These are phyloP conservation scores for Cecidostiba fungosa DNA, from an alignment of 2,888 invertebrate genomes.

Conservation along the genomic window DNA sequence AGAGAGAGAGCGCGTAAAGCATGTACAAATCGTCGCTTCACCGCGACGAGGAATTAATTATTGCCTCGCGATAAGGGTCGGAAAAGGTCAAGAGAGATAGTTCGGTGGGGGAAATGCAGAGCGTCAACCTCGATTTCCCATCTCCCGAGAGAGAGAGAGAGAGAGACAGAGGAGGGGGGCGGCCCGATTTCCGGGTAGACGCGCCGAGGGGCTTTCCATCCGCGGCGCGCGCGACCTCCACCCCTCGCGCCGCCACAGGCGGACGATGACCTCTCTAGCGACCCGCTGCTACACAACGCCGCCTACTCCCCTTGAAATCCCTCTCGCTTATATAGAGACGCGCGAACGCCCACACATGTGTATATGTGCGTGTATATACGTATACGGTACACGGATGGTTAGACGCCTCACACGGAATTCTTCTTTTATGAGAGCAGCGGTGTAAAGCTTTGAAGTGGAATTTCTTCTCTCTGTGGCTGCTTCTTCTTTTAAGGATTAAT, in stretches of 20 bases:
- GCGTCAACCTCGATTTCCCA: slow-evolving; percentile 50
- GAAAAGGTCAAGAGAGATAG: slow-evolving; percentile 37
- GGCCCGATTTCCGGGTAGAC: slow-evolving; percentile 57
- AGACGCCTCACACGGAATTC: background rate
- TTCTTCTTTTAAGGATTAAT: background rate
- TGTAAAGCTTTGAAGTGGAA: background rate
- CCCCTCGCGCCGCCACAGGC: slow-evolving; percentile 34
- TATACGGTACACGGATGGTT: background rate
- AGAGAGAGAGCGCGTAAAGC: background rate
- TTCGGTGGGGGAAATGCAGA: background rate
- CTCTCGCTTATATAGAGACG: slow-evolving; percentile 45
- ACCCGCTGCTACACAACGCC: slow-evolving; percentile 41
- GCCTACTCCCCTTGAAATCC: slow-evolving; percentile 42
- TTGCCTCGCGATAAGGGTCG: background rate
- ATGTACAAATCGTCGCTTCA: background rate
- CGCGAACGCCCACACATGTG: background rate
- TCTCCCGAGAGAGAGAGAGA: slow-evolving; percentile 16
- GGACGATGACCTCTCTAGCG: slow-evolving; percentile 52
- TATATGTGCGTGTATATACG: background rate
- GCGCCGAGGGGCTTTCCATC: slow-evolving; percentile 13
- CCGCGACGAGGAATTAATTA: slow-evolving; percentile 37
- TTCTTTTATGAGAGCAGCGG: background rate
- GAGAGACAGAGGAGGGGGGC: background rate
- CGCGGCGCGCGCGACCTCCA: slow-evolving; percentile 29
- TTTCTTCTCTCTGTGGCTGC: background rate